Evolutionary conservation across 2,888 invertebrate genomes (phyloP).

Genomic region (Orgyia antiqua): DNA sequence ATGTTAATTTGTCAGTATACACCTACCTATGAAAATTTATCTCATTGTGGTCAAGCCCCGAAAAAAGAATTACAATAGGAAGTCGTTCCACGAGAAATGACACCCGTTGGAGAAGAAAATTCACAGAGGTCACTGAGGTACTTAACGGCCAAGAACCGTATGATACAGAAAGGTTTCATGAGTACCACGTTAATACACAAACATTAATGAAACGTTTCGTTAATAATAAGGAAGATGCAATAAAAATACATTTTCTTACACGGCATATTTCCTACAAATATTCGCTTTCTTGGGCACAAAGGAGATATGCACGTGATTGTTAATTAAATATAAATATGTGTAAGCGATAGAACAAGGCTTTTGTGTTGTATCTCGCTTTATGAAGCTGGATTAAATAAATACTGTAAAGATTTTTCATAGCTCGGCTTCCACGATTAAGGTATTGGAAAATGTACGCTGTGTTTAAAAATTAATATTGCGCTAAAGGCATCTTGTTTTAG

Average conservation of each 20-base stretch:
- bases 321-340: constrained; percentile 64
- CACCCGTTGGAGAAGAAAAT: too few species aligned
- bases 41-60: too few species aligned
- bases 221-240: constrained; percentile 34
- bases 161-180: too few species aligned
- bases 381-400: constrained; percentile 12
- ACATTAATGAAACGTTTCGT: too few species aligned
- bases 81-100: too few species aligned
- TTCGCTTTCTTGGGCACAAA: constrained; percentile 53
- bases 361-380: constrained; percentile 26
- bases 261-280: constrained; percentile 40
- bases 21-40: too few species aligned
- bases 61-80: too few species aligned
- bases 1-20: too few species aligned
- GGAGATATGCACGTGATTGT: constrained; percentile 57
- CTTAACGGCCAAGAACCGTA: too few species aligned
- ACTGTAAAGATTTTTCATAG: constrained; percentile 20
- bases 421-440: constrained; percentile 6
- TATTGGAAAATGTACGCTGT: constrained; percentile 2
- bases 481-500: not conserved
- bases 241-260: constrained; percentile 37
- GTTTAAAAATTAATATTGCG: constrained; percentile 4
- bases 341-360: constrained; percentile 11
- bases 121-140: too few species aligned
- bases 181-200: too few species aligned